These are phyloP conservation scores for Opisthocomus hoazin DNA, from an alignment of 2,113 vertebrate genomes.

Conservation along the genomic window DNA sequence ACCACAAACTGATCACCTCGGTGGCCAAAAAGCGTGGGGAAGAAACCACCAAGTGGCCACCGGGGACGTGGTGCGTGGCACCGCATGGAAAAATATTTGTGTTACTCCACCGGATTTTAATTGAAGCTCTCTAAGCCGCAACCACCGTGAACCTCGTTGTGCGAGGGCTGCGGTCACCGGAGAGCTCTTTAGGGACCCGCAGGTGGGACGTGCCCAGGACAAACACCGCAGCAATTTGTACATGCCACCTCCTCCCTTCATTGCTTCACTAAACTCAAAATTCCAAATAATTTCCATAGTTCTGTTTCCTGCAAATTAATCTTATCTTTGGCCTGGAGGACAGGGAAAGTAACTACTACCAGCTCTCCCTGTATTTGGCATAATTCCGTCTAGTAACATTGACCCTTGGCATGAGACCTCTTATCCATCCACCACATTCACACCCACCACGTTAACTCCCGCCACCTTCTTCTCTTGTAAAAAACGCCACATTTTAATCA, in stretches of 20 bases:
- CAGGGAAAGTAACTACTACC: background rate
- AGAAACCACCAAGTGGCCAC: background rate
- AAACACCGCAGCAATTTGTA: background rate
- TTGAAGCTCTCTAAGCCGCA: too few species aligned
- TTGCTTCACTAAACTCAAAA: background rate
- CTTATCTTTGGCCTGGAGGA: background rate
- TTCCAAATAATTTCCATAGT: background rate
- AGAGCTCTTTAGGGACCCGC: background rate
- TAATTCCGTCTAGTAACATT: background rate
- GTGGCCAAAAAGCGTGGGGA: background rate
- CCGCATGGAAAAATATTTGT: background rate
- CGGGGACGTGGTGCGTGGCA: rapidly evolving
- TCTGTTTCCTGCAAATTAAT: background rate
- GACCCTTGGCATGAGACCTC: background rate
- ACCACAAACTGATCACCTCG: background rate
- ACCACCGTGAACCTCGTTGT: too few species aligned
- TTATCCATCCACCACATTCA: background rate
- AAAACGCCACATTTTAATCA: background rate
- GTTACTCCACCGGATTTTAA: background rate
- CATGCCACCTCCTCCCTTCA: background rate
- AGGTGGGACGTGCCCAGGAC: background rate
- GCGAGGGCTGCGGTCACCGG: background rate
- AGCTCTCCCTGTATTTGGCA: background rate
- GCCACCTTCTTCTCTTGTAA: background rate
- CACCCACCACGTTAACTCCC: background rate